These are phyloP conservation scores for Metallyticus violacea DNA, from an alignment of 2,888 invertebrate genomes.

Conservation along the genomic window DNA sequence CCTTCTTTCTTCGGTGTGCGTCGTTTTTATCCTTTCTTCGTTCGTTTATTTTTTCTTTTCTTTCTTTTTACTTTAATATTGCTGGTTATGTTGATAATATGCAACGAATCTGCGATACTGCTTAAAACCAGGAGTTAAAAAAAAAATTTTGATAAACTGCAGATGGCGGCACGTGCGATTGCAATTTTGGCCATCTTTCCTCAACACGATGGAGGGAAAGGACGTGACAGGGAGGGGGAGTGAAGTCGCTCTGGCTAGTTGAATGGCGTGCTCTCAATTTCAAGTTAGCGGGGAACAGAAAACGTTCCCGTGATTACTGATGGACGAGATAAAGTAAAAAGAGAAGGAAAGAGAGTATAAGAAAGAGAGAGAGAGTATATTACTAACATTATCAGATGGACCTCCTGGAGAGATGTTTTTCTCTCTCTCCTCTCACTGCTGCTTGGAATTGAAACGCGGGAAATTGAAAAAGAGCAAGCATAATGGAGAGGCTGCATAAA, in stretches of 20 bases:
- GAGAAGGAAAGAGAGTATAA: conserved; percentile 3
- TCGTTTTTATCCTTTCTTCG: too few relatives aligned
- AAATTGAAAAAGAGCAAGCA: conserved; percentile 25
- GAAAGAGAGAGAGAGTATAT: conserved; percentile 7
- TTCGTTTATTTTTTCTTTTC: too few relatives aligned
- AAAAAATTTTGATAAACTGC: too few relatives aligned
- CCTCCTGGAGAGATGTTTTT: conserved; percentile 11
- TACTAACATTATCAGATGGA: conserved; percentile 17
- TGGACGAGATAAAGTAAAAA: conserved; percentile 25
- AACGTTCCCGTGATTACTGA: conserved; percentile 24
- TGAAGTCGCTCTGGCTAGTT: background rate
- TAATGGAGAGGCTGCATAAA: conserved; percentile 21
- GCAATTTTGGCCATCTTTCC: conserved; percentile 8
- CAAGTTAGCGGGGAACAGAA: conserved; percentile 25
- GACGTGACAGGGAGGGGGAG: background rate
- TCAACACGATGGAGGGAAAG: background rate
- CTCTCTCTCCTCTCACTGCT: too few relatives aligned
- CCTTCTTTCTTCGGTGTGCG: too few relatives aligned
- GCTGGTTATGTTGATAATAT: too few relatives aligned
- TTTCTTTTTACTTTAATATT: too few relatives aligned
- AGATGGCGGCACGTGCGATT: background rate
- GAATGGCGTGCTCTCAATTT: conserved; percentile 22
- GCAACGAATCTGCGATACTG: too few relatives aligned
- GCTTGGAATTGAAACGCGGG: conserved; percentile 20
- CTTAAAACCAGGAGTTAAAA: too few relatives aligned